Base-by-base conservation (phyloP, 1,140 invertebrate species). In the Drosophila elegans region DNA sequence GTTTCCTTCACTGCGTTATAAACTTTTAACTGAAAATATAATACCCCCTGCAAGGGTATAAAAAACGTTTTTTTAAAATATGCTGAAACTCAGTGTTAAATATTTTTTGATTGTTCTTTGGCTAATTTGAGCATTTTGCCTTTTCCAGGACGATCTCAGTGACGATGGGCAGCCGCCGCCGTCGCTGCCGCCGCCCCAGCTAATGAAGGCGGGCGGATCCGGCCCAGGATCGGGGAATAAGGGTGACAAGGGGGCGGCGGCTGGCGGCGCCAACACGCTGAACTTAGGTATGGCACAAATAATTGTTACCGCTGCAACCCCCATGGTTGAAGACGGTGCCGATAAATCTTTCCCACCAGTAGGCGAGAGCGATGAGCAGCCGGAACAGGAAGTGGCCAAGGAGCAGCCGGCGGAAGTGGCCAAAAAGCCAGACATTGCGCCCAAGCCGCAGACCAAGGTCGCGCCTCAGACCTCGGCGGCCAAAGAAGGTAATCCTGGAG, bases 251-350 rank as follows among this genome's bases (percentile, higher is more conserved):
- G 62, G 72, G 74, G 61, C 46, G 88, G 93, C 56, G 95, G 74
- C 34, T 9, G n/a, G 48, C 38, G 61, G 52, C 55, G 80, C 63
- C 45, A 75, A 91, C 75, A 80, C 77, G 69, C 78, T 91, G 59
- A 91, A 92, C 75, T 94, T 97, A 46, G 96, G 95, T 56, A 96
- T 97, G 48, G 96, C 96, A 53, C 96, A 97, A 90, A 97, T 97
- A 74, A 96, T 97, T 6, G 97, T 98, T 86, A 97, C 97, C 12
- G 96, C 96, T 25, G 97, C 97, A 45, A 97, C 97, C 4, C 97
- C 97, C 25, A 97, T 97, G 96, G 93, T 95, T 75, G 97, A 97
- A 92, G 96, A 97, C 91, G 81, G 82, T 76, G 86, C 60, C 91
- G 93, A 91, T 93, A 93, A 85, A 89, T 90, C 68, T 92, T 78